phyloP scores from a whole-genome alignment of 2,797 vertebrate genomes.

The Crypturellus tataupa region DNA sequence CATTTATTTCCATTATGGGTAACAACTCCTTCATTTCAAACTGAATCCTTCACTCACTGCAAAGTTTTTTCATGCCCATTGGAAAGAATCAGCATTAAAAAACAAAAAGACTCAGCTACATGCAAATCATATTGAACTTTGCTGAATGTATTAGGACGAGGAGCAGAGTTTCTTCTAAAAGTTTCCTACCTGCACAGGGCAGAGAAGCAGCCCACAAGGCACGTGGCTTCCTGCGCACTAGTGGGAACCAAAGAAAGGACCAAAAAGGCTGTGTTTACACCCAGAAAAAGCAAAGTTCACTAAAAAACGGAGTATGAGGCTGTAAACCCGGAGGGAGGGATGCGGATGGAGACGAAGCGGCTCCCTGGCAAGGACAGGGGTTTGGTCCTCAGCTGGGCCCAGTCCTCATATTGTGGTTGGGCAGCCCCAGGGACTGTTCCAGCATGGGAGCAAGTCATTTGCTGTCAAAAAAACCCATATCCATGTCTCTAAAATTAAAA shows the following conservation, averaged over 20 bases:
- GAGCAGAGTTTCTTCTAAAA: constrained; percentile 31
- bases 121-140: constrained; percentile 57
- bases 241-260: neutral
- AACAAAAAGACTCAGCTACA: constrained; percentile 31
- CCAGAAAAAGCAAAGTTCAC: neutral
- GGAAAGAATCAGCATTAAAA: constrained; percentile 33
- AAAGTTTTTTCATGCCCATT: constrained; percentile 36
- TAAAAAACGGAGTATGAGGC: neutral
- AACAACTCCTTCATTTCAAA: constrained; percentile 48
- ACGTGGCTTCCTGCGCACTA: neutral
- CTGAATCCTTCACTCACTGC: constrained; percentile 48
- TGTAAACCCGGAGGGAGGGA: neutral
- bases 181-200: neutral
- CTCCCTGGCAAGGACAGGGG: neutral
- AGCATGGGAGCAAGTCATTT: neutral
- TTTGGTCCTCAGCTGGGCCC: neutral
- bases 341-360: neutral
- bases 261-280: neutral
- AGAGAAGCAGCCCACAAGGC: neutral
- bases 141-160: neutral
- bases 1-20: constrained; percentile 43
- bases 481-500: neutral
- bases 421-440: neutral
- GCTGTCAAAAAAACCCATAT: neutral
- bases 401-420: too few species aligned